Percentiles rank a stretch among this genome's conserved stretches.
Evolutionary conservation across 2,113 vertebrate species (phyloP).

Genomic region (Nothoprocta pentlandii): DNA sequence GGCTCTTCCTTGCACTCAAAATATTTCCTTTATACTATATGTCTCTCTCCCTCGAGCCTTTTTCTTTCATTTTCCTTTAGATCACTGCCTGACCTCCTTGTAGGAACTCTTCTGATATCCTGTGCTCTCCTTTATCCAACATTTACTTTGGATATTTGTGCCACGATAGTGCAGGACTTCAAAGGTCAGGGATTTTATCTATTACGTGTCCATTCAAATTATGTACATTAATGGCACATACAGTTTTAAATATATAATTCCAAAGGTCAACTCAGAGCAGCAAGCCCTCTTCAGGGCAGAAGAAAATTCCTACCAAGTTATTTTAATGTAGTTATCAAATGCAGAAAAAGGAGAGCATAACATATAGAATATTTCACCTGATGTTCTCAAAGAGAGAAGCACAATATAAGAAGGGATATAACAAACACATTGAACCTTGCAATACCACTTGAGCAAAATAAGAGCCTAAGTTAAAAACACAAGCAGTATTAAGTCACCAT

Average conservation of each 20-base stretch:
- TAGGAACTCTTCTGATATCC: background rate
- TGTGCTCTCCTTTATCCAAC: background rate
- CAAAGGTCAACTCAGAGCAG: background rate
- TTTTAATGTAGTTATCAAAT: background rate
- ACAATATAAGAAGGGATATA: background rate
- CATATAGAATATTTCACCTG: background rate
- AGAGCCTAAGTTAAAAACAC: background rate
- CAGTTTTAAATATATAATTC: background rate
- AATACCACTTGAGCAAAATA: background rate
- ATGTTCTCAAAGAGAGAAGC: background rate
- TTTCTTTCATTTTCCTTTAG: background rate
- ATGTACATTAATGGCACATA: background rate
- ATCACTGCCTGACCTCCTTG: background rate
- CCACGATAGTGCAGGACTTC: background rate
- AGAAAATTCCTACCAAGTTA: background rate
- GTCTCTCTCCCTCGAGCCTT: background rate
- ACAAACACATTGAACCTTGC: background rate
- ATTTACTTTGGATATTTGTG: slow-evolving; percentile 22
- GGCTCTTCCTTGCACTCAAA: background rate
- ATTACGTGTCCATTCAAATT: slow-evolving; percentile 9
- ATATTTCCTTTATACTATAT: background rate
- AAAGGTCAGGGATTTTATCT: slow-evolving; percentile 33
- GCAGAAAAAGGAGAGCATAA: background rate
- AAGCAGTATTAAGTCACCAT: background rate
- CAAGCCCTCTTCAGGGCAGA: background rate